A percentile compares a stretch with the other conserved stretches of the same genome.
Evolutionary conservation across 2,113 vertebrate genomes (phyloP).

Genomic region (Tragelaphus imberbis): DNA sequence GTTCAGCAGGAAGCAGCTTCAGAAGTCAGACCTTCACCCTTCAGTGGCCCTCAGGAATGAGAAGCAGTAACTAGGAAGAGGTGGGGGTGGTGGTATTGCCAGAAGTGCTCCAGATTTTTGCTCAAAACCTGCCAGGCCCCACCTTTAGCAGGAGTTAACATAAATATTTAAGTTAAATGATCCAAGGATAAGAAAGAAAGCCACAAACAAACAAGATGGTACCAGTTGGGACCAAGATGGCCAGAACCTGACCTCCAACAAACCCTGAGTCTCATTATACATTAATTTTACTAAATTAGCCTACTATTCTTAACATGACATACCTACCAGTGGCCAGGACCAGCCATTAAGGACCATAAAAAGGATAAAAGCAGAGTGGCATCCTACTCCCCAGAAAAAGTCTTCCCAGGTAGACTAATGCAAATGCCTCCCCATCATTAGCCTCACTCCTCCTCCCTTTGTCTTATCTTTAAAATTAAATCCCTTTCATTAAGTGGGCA

Average conservation of each 20-base stretch:
- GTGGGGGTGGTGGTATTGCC: not conserved
- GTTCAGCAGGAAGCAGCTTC: not conserved
- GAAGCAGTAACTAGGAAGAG: not conserved
- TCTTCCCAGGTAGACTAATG: not conserved
- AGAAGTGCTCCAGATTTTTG: not conserved
- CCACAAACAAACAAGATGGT: not conserved
- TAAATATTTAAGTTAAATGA: not conserved
- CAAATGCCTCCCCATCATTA: not conserved
- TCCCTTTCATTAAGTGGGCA: not conserved
- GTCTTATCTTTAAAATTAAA: not conserved
- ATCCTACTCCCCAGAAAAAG: not conserved
- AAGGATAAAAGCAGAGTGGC: not conserved
- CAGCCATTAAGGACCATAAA: not conserved
- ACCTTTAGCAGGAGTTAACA: not conserved
- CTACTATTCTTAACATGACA: not conserved
- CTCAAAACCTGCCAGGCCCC: not conserved
- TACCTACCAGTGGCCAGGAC: not conserved
- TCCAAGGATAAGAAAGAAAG: not conserved
- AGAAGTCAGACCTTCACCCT: not conserved
- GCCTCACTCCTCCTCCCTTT: not conserved
- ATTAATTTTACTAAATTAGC: not conserved
- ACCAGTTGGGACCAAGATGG: not conserved
- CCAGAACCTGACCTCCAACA: not conserved
- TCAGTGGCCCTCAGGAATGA: not conserved
- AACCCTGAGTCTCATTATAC: not conserved